These are phyloP conservation scores for Jordanella pulchra DNA, from an alignment of 2,797 vertebrate species.

Conservation along the genomic window DNA sequence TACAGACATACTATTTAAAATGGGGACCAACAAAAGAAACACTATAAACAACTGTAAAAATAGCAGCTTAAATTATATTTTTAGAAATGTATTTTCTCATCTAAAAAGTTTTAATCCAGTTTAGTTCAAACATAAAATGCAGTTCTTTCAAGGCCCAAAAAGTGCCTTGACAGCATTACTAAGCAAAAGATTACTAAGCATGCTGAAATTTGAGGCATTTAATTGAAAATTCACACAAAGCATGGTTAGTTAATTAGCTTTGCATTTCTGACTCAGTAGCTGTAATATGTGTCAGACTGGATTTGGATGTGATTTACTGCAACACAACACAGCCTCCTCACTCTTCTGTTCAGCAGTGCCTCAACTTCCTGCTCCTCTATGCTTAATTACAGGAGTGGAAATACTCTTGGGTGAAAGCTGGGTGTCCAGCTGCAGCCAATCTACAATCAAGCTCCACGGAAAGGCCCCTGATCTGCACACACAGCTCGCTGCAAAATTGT, in stretches of 20 bases:
- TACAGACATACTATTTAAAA: background rate
- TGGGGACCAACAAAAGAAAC: background rate
- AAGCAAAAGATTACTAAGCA: background rate
- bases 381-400: conserved; percentile 19
- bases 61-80: background rate
- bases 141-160: background rate
- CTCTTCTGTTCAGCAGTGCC: background rate
- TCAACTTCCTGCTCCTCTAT: background rate
- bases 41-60: too few relatives aligned
- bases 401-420: conserved; percentile 7
- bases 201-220: background rate
- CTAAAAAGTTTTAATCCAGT: background rate
- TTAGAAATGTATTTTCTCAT: background rate
- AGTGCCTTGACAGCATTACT: background rate
- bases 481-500: background rate
- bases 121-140: background rate
- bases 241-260: background rate
- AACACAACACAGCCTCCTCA: background rate
- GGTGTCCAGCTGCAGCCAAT: conserved; percentile 17
- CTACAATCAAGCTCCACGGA: conserved; percentile 6
- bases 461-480: background rate
- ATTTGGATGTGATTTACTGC: background rate
- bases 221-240: background rate
- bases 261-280: background rate
- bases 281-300: background rate